Percentiles rank a stretch among this genome's conserved stretches.
phyloP scores from a whole-genome alignment of 1,140 invertebrate species.

The Drosophila ananassae region DNA sequence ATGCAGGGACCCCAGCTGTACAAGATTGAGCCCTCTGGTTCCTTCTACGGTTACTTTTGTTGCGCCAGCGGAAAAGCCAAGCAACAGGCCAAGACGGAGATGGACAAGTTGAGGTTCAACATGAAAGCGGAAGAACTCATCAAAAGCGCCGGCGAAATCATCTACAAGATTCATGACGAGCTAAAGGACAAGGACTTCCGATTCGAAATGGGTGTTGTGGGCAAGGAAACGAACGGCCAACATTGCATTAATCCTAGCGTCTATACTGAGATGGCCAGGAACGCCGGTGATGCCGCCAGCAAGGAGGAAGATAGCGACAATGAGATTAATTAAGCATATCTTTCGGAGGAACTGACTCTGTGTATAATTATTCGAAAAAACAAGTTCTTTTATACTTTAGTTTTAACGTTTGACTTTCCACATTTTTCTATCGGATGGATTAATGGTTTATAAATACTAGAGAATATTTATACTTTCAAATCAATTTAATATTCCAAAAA shows the following conservation, averaged over 20 bases:
- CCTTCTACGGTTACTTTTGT: constrained; percentile 97
- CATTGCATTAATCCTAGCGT: constrained; percentile 90
- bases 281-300: constrained; percentile 92
- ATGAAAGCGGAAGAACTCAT: constrained; percentile 94
- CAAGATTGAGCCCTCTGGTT: constrained; percentile 97
- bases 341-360: constrained; percentile 59
- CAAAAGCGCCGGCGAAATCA: constrained; percentile 98
- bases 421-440: too few relatives aligned
- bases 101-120: constrained; percentile 98
- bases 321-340: constrained; percentile 84
- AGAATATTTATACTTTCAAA: too few relatives aligned
- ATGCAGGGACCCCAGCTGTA: constrained; percentile 94
- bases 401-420: too few relatives aligned
- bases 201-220: constrained; percentile 98
- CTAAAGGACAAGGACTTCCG: constrained; percentile 99
- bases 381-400: too few relatives aligned
- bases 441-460: too few relatives aligned
- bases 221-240: constrained; percentile 90
- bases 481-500: too few relatives aligned
- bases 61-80: constrained; percentile 99
- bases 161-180: constrained; percentile 98
- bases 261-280: constrained; percentile 89
- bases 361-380: constrained; percentile 18
- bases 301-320: constrained; percentile 93
- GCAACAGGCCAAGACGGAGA: constrained; percentile 99